Evolutionary conservation across 2,113 vertebrate species (phyloP).

Genomic region (Menidia beryllina): DNA sequence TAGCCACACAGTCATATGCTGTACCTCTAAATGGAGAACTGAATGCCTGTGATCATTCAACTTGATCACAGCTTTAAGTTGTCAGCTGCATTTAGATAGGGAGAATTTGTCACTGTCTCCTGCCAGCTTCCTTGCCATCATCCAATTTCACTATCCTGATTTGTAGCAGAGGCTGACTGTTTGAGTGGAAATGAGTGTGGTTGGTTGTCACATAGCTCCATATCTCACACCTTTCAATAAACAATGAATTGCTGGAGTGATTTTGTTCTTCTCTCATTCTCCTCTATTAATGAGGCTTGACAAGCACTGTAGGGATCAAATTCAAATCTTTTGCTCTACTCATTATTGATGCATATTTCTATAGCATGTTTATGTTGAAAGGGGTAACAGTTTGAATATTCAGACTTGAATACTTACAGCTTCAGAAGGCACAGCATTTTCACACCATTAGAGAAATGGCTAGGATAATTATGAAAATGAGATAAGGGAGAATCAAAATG

Average conservation of each 20-base stretch:
- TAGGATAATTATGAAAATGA: slow-evolving; percentile 76
- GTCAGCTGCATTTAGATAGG: slow-evolving; percentile 69
- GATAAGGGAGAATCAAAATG: slow-evolving; percentile 75
- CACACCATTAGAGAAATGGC: slow-evolving; percentile 68
- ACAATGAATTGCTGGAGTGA: slow-evolving; percentile 65
- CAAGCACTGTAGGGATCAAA: slow-evolving; percentile 37
- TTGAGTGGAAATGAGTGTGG: slow-evolving; percentile 64
- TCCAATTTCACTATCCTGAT: slow-evolving; percentile 63
- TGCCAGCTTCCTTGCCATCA: slow-evolving; percentile 68
- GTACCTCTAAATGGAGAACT: slow-evolving; percentile 34
- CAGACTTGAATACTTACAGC: slow-evolving; percentile 51
- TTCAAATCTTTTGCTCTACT: slow-evolving; percentile 36
- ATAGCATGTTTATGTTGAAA: slow-evolving; percentile 59
- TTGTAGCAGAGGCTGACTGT: slow-evolving; percentile 58
- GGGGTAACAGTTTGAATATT: slow-evolving; percentile 61
- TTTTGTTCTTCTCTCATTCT: slow-evolving; percentile 54
- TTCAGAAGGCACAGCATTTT: slow-evolving; percentile 63
- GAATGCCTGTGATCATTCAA: slow-evolving; percentile 72
- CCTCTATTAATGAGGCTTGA: slow-evolving; percentile 55
- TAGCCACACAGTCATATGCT: slow-evolving; percentile 7
- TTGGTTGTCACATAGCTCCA: slow-evolving; percentile 63
- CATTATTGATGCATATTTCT: slow-evolving; percentile 24
- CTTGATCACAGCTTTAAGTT: slow-evolving; percentile 76
- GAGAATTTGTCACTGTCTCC: slow-evolving; percentile 64
- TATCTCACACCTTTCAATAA: slow-evolving; percentile 65